A percentile compares a stretch with the other conserved stretches of the same genome.
phyloP scores from a whole-genome alignment of 2,888 invertebrate genomes.

The Cyrtodaria siliqua region DNA sequence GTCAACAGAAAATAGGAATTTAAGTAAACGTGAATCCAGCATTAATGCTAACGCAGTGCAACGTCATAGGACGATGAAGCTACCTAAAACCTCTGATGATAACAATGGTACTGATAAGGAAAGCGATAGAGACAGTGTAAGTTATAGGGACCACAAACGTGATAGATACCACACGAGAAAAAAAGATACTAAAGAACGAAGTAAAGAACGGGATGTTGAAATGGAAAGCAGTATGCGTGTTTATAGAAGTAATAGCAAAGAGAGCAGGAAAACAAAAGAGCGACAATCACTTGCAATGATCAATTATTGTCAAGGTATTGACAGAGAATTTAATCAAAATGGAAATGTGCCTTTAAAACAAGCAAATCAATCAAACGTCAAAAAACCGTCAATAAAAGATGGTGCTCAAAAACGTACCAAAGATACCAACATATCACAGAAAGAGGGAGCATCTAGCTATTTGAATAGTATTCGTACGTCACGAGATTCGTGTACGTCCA shows the following conservation, averaged over 20 bases:
- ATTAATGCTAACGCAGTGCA: neutral
- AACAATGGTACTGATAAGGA: too few species aligned
- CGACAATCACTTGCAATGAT: too few species aligned
- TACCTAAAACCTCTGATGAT: neutral
- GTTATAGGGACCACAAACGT: too few species aligned
- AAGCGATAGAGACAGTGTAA: too few species aligned
- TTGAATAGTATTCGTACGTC: slow-evolving; percentile 3
- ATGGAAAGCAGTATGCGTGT: neutral
- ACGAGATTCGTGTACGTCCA: slow-evolving; percentile 18
- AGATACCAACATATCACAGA: neutral
- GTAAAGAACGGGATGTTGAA: neutral
- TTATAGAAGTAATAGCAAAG: neutral
- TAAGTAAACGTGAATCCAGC: slow-evolving; percentile 22
- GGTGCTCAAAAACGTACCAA: slow-evolving; percentile 2
- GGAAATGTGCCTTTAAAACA: slow-evolving; percentile 29
- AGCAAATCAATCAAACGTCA: neutral
- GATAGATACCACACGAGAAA: neutral
- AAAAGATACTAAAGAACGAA: slow-evolving; percentile 1
- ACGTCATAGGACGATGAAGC: too few species aligned
- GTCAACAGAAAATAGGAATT: slow-evolving; percentile 24
- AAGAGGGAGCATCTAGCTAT: neutral
- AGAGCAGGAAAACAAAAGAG: slow-evolving; percentile 3
- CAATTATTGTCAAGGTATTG: neutral
- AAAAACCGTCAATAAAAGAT: neutral
- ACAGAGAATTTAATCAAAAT: slow-evolving; percentile 19